phyloP scores from a whole-genome alignment of 2,888 invertebrate species.

The Drepana falcataria region DNA sequence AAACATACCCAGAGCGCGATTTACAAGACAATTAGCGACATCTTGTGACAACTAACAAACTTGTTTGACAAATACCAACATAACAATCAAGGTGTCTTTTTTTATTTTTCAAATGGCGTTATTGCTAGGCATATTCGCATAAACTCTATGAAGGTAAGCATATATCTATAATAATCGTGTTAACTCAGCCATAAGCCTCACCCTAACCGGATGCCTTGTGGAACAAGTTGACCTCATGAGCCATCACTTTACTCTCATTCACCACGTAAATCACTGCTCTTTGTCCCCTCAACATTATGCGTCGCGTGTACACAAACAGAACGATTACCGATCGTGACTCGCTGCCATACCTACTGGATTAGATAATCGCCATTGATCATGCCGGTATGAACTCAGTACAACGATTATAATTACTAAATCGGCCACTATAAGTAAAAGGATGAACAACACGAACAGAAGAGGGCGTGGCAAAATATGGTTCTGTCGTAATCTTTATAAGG shows the following conservation, averaged over 20 bases:
- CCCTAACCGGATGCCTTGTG: constrained; percentile 46
- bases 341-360: constrained; percentile 6
- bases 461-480: not conserved
- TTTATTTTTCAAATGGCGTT: too few species aligned
- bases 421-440: constrained; percentile 4
- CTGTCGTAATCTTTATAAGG: not conserved
- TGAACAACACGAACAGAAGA: not conserved
- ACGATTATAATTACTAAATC: constrained; percentile 5
- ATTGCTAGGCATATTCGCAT: not conserved
- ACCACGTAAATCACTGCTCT: constrained; percentile 46
- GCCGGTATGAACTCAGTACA: constrained; percentile 7
- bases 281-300: constrained; percentile 36
- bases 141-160: not conserved
- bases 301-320: not conserved
- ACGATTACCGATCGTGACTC: constrained; percentile 11
- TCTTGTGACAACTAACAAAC: too few species aligned
- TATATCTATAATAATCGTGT: not conserved
- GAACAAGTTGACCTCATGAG: constrained; percentile 48
- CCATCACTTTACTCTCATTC: constrained; percentile 42
- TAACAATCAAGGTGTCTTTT: too few species aligned
- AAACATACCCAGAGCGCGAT: too few species aligned
- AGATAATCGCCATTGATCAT: constrained; percentile 7
- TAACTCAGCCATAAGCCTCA: constrained; percentile 5
- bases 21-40: too few species aligned
- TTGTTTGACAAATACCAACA: too few species aligned